Evolutionary conservation across 2,797 vertebrate genomes (phyloP).

Genomic region (Rhynchotus rufescens): DNA sequence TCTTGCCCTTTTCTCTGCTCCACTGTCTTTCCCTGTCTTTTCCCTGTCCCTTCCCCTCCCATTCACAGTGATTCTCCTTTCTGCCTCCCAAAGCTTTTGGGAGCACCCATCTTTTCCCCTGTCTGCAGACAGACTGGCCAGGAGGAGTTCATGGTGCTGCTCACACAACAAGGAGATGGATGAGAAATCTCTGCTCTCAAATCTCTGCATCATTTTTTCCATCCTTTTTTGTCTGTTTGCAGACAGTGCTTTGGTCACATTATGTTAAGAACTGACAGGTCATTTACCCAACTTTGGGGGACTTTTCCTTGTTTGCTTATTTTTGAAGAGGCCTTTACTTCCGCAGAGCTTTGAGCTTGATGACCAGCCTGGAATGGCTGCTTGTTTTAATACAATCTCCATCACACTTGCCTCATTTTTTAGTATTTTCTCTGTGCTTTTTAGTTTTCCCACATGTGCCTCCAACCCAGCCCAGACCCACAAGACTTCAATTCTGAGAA

Average conservation of each 20-base stretch:
- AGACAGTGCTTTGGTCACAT: neutral
- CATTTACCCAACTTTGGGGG: neutral
- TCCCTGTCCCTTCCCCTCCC: neutral
- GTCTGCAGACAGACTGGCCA: neutral
- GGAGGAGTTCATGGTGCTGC: neutral
- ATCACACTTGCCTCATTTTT: neutral
- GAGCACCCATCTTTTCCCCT: neutral
- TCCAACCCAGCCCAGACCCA: neutral
- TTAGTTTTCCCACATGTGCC: neutral
- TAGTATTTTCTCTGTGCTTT: neutral
- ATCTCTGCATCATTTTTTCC: neutral
- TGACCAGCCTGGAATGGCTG: neutral
- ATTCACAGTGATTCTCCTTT: neutral
- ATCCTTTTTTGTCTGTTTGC: neutral
- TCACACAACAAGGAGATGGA: neutral
- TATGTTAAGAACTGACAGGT: neutral
- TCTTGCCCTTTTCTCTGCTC: neutral
- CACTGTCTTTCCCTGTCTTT: neutral
- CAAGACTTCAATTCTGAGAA: conserved; percentile 24
- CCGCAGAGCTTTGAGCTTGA: neutral
- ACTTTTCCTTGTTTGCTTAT: neutral
- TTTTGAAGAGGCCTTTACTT: neutral
- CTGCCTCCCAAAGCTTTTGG: neutral
- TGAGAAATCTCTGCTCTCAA: neutral
- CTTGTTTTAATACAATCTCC: neutral